Percentiles rank a stretch among this genome's conserved stretches.
Evolutionary conservation across 1,140 invertebrate species (phyloP).

Genomic region (Drosophila ogumai): DNA sequence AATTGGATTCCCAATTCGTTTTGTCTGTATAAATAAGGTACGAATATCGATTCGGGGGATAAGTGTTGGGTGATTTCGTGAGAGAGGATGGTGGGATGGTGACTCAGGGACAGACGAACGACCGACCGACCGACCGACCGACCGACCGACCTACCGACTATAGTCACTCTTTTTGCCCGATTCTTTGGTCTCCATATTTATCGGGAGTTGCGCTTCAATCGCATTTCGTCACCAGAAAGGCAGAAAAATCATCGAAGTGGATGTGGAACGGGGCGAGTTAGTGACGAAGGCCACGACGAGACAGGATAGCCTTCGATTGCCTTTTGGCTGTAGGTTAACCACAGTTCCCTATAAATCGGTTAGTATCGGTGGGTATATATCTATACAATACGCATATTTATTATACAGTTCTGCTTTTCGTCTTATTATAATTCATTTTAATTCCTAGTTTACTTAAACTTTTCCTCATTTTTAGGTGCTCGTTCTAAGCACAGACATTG

Average conservation of each 20-base stretch:
- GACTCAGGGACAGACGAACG: constrained; percentile 10
- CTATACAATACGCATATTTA: not conserved
- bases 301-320: constrained; percentile 29
- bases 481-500: constrained; percentile 15
- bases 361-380: not conserved
- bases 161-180: constrained; percentile 16
- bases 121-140: not conserved
- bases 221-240: constrained; percentile 14
- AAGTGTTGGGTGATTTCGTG: constrained; percentile 5
- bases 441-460: constrained; percentile 30
- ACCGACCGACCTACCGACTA: not conserved
- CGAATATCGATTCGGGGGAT: constrained; percentile 16
- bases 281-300: constrained; percentile 2
- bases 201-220: constrained; percentile 21
- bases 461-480: not conserved
- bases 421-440: constrained; percentile 46
- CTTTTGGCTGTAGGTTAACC: constrained; percentile 24
- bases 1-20: constrained; percentile 1
- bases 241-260: constrained; percentile 11
- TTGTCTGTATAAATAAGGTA: constrained; percentile 16
- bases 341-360: constrained; percentile 23
- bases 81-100: constrained; percentile 6
- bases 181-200: constrained; percentile 26
- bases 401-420: too few relatives aligned
- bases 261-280: constrained; percentile 1